A percentile compares a stretch with the other conserved stretches of the same genome.
Conservation (phyloP, 2,797 vertebrate genomes). For the Anas bernieri region DNA sequence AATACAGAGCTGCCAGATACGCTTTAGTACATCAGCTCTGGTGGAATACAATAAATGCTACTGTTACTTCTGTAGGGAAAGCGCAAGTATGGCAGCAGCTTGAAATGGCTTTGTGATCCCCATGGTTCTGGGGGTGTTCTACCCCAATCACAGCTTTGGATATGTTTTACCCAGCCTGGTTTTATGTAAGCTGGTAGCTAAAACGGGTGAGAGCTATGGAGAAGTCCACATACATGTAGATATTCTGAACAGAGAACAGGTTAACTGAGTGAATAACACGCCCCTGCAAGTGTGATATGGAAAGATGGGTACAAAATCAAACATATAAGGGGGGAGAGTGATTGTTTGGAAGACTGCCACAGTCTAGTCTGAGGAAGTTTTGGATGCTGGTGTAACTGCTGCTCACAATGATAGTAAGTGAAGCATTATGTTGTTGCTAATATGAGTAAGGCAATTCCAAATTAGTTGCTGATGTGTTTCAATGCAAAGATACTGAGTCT, state of each 20-base stretch:
- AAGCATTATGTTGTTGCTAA: neutral
- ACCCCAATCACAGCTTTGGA: neutral
- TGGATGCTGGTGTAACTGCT: neutral
- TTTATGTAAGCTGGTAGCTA: neutral
- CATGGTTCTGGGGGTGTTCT: neutral
- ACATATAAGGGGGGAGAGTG: neutral
- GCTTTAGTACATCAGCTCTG: neutral
- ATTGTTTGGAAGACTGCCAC: neutral
- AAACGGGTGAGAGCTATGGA: neutral
- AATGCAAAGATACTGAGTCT: neutral
- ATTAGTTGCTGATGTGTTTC: neutral
- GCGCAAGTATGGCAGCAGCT: neutral
- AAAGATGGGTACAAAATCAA: neutral
- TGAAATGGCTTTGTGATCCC: neutral
- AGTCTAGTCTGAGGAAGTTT: neutral
- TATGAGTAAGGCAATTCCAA: neutral
- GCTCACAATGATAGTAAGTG: neutral
- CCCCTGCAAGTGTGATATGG: neutral
- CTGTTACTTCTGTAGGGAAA: constrained; percentile 23
- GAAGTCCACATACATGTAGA: neutral
- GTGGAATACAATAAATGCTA: constrained; percentile 15
- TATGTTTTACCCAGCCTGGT: neutral
- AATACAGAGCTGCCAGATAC: constrained; percentile 40
- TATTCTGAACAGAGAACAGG: neutral
- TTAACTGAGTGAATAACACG: neutral